Conservation (phyloP, 2,113 vertebrate genomes). For the Phalacrocorax aristotelis region DNA sequence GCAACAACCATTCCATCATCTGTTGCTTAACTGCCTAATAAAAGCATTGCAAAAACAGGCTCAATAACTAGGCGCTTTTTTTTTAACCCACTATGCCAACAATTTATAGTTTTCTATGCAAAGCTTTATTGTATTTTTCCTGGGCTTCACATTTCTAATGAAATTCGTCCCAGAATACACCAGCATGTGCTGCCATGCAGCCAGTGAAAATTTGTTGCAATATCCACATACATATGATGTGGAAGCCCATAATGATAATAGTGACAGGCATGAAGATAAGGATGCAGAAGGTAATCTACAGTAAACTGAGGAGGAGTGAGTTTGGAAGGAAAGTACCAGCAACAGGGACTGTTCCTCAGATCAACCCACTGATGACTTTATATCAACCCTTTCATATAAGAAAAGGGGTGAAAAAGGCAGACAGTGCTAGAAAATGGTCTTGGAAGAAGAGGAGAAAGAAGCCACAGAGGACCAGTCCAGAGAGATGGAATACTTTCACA, state of each 20-base stretch:
- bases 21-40: neutral
- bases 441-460: neutral
- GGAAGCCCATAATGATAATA: fast-evolving
- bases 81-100: neutral
- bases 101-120: neutral
- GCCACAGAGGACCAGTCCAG: neutral
- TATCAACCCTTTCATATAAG: neutral
- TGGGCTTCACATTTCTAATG: neutral
- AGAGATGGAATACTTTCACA: neutral
- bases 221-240: fast-evolving
- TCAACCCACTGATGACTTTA: neutral
- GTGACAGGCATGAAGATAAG: neutral
- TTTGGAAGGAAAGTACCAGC: neutral
- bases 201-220: fast-evolving
- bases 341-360: neutral
- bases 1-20: neutral
- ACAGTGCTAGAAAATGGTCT: neutral
- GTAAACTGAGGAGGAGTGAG: neutral
- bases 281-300: neutral
- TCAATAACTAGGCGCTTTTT: neutral
- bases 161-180: neutral
- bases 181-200: neutral
- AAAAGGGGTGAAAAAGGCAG: neutral
- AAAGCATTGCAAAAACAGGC: neutral
- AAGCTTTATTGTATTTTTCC: neutral